A percentile compares a stretch with the other conserved stretches of the same genome.
These are phyloP conservation scores for Pachycephala philippinensis DNA, from an alignment of 2,113 vertebrate genomes.

Conservation along the genomic window DNA sequence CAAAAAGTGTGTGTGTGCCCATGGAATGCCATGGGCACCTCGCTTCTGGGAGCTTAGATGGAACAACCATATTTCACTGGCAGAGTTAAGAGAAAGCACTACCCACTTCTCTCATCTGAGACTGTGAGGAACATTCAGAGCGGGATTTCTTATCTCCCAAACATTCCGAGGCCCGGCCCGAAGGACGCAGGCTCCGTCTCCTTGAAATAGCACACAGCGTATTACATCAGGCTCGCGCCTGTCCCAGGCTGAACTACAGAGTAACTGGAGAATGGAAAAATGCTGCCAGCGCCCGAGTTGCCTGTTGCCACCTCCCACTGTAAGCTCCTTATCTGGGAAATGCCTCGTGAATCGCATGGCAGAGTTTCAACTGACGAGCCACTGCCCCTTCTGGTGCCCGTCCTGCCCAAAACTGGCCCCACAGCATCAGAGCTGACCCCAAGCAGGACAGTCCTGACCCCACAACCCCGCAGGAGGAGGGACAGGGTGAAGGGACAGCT, in stretches of 20 bases:
- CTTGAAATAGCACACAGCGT: slow-evolving; percentile 39
- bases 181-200: not conserved
- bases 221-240: slow-evolving; percentile 42
- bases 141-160: slow-evolving; percentile 16
- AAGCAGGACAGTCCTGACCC: not conserved
- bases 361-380: not conserved
- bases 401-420: not conserved
- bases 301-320: slow-evolving; percentile 47
- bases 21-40: not conserved
- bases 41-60: not conserved
- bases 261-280: slow-evolving; percentile 60
- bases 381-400: not conserved
- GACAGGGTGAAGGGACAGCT: not conserved
- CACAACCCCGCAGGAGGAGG: rapidly evolving
- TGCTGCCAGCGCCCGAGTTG: not conserved
- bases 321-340: slow-evolving; percentile 47
- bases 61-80: not conserved
- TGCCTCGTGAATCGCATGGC: not conserved
- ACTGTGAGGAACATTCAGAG: not conserved
- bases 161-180: not conserved
- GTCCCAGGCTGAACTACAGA: slow-evolving; percentile 47
- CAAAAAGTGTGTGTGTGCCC: rapidly evolving
- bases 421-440: rapidly evolving
- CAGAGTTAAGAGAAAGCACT: not conserved
- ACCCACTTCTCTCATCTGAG: not conserved